Base-by-base conservation (phyloP, 2,113 vertebrate species). In the Gopherus flavomarginatus region DNA sequence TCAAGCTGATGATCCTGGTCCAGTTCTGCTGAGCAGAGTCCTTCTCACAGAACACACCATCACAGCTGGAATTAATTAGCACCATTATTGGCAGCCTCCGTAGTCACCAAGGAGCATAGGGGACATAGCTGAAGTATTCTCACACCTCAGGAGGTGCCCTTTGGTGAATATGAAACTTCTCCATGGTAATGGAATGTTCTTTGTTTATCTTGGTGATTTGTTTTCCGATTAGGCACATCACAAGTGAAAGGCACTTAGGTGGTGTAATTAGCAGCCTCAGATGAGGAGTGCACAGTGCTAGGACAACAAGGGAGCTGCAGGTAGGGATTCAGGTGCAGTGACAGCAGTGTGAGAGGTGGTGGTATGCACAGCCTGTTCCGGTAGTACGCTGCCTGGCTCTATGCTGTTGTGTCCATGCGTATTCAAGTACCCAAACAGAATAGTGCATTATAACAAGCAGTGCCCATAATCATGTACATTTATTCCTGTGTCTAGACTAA, bases 311-410 rank as follows among this genome's bases (percentile, higher is more conserved):
- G 87, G 81, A 93, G 38, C 78, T 53, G 44, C 11, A 72, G 12
- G 5, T 8, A 21, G 72, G 57, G 10, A 86, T 96, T 86, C 84
- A 17, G 72, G 62, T 62, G 35, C 52, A 80, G 1, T 56, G 49
- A 54, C 19, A 86, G 24, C 81, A 52, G 72, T 10, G 24, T 6
- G 42, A 77, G 42, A 27, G 22, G 75, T 77, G 22, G 75, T 77
- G 24, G 11, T 2, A 1, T 1, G 82, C 50, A 38, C 0, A 0
- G 6, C 0, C 0, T 59, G 35, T 83, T 87, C 85, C 19, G 80
- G 24, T 78, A 11, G 44, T 83, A 24, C 12, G 3, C 52, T 27
- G 81, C 44, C 54, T 59, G 53, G n/a, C 26, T 59, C 54, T 47
- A 4, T 6, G 49, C 29, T 17, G 29, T 81, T 77, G 29, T 90